phyloP scores from a whole-genome alignment of 1,140 invertebrate species.

The Marisa cornuarietis region DNA sequence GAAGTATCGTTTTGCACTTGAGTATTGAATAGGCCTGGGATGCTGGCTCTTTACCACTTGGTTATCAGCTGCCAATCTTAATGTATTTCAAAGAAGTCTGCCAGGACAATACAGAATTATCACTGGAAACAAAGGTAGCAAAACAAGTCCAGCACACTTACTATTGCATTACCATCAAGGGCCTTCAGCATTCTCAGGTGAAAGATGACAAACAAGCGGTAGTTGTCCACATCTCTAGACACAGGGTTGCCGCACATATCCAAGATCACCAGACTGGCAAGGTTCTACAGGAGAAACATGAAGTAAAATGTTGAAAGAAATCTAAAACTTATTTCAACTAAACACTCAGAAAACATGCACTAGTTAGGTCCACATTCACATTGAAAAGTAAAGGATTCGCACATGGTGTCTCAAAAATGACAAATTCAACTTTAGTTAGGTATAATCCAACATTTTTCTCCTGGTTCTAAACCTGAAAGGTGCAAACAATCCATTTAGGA shows the following conservation, averaged over 20 bases:
- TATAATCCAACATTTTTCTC: no score
- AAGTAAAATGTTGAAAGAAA: neutral
- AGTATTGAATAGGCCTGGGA: no score
- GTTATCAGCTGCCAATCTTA: no score
- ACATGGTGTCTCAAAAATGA: neutral
- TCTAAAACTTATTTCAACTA: no score
- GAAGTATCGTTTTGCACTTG: no score
- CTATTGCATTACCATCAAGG: conserved; percentile 63
- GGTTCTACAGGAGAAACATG: conserved; percentile 41
- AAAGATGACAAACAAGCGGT: conserved; percentile 65
- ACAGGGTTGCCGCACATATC: conserved; percentile 65
- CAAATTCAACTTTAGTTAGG: no score
- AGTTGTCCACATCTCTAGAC: conserved; percentile 60
- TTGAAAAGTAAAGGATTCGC: neutral
- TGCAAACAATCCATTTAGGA: no score
- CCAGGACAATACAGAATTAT: no score
- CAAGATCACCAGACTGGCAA: conserved; percentile 60
- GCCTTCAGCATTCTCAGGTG: conserved; percentile 64
- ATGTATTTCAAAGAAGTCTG: no score
- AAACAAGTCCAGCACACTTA: conserved; percentile 39
- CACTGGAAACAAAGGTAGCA: no score
- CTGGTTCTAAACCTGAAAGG: no score
- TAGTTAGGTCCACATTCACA: neutral
- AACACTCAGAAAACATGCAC: neutral
- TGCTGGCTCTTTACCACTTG: no score